Conservation (phyloP, 1,140 invertebrate genomes). For the Pectinophora gossypiella region DNA sequence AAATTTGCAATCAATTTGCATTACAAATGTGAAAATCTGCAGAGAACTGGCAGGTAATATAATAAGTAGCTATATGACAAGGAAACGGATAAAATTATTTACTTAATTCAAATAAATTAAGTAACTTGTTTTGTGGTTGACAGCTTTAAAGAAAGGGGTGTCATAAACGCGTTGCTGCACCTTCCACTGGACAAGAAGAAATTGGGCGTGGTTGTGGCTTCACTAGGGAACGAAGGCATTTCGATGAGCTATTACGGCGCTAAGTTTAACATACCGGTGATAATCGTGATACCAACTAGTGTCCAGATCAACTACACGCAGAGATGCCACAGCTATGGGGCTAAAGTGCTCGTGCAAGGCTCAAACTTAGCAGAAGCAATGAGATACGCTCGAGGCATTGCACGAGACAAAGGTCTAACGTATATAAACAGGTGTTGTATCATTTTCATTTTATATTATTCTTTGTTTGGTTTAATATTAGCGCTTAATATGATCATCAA, state of each 20-base stretch:
- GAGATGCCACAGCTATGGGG: conserved; percentile 80
- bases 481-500: too few relatives aligned
- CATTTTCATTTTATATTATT: neutral
- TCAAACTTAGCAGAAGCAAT: conserved; percentile 40
- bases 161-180: conserved; percentile 81
- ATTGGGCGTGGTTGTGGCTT: conserved; percentile 85
- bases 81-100: too few relatives aligned
- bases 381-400: conserved; percentile 38
- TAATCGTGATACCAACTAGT: conserved; percentile 86
- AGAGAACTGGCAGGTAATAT: conserved; percentile 47
- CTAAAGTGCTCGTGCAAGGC: conserved; percentile 81
- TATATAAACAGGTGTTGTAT: conserved; percentile 49
- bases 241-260: conserved; percentile 85
- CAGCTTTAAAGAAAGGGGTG: conserved; percentile 87
- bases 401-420: conserved; percentile 48
- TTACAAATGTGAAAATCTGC: conserved; percentile 51
- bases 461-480: neutral
- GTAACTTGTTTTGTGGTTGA: neutral
- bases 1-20: conserved; percentile 43
- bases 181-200: conserved; percentile 78
- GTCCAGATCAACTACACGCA: conserved; percentile 86
- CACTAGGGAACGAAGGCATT: conserved; percentile 79
- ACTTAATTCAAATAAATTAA: neutral
- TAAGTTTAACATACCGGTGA: conserved; percentile 81
- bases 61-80: neutral